Conservation (phyloP, 2,797 vertebrate genomes). For the Pachyuromys duprasi region DNA sequence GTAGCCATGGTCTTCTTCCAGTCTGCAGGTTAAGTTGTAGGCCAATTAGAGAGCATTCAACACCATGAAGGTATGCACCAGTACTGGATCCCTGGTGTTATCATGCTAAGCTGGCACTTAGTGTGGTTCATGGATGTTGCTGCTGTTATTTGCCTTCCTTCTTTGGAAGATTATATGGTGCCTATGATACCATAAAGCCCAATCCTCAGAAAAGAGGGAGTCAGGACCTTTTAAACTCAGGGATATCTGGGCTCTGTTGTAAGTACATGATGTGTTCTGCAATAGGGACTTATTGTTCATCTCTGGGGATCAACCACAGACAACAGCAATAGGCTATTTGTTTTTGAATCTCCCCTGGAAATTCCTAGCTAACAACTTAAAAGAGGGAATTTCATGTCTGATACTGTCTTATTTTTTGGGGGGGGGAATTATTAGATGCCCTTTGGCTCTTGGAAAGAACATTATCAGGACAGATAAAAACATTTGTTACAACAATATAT, state of each 20-base stretch:
- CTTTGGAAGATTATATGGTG: background rate
- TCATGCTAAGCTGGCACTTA: background rate
- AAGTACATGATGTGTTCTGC: background rate
- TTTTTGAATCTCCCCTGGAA: background rate
- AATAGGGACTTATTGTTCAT: background rate
- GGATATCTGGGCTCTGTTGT: background rate
- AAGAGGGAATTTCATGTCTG: background rate
- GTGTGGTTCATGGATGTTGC: background rate
- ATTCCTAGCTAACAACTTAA: background rate
- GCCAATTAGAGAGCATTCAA: background rate
- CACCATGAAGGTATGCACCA: background rate
- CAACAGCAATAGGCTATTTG: background rate
- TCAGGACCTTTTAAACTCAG: background rate
- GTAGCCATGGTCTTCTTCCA: background rate
- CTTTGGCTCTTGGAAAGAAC: background rate
- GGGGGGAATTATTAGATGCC: background rate
- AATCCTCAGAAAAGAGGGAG: background rate
- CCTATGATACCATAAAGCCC: background rate
- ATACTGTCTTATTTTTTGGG: too few relatives aligned
- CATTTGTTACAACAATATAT: background rate
- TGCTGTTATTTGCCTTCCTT: background rate
- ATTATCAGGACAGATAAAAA: background rate
- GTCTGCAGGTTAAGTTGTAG: background rate
- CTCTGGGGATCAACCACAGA: background rate
- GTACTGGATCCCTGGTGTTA: background rate